A percentile compares a stretch with the other conserved stretches of the same genome.
phyloP scores from a whole-genome alignment of 2,888 invertebrate species.

The Strigamia crassipes region DNA sequence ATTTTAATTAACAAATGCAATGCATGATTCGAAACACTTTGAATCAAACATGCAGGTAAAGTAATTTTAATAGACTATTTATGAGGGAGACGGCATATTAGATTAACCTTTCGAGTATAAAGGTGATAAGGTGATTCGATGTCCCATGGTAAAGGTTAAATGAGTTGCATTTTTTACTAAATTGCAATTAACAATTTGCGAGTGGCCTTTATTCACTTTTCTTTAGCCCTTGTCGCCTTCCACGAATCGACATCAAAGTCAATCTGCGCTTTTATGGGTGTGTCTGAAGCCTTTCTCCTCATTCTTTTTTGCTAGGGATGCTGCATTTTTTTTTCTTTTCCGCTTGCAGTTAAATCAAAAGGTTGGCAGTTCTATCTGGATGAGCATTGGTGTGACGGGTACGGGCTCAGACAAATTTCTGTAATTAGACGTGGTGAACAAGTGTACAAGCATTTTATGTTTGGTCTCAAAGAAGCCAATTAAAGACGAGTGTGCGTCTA shows the following conservation, averaged over 20 bases:
- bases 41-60: no score
- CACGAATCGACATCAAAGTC: slow-evolving; percentile 21
- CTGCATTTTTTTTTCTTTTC: slow-evolving; percentile 2
- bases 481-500: slow-evolving; percentile 1
- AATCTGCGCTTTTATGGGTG: slow-evolving; percentile 16
- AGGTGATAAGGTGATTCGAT: background rate
- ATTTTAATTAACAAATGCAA: no score
- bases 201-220: slow-evolving; percentile 16
- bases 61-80: no score
- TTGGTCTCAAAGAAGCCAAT: background rate
- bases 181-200: slow-evolving; percentile 13
- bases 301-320: slow-evolving; percentile 7
- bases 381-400: slow-evolving; percentile 4
- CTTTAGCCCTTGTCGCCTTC: slow-evolving; percentile 21
- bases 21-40: no score
- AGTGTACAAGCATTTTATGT: background rate
- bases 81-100: background rate
- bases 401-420: background rate
- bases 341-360: slow-evolving; percentile 16
- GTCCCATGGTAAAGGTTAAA: background rate
- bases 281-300: slow-evolving; percentile 16
- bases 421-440: slow-evolving; percentile 16
- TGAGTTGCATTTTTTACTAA: slow-evolving; percentile 5
- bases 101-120: background rate
- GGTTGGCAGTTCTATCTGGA: slow-evolving; percentile 4